phyloP scores from a whole-genome alignment of 2,888 invertebrate species.

The Zootermopsis nevadensis region DNA sequence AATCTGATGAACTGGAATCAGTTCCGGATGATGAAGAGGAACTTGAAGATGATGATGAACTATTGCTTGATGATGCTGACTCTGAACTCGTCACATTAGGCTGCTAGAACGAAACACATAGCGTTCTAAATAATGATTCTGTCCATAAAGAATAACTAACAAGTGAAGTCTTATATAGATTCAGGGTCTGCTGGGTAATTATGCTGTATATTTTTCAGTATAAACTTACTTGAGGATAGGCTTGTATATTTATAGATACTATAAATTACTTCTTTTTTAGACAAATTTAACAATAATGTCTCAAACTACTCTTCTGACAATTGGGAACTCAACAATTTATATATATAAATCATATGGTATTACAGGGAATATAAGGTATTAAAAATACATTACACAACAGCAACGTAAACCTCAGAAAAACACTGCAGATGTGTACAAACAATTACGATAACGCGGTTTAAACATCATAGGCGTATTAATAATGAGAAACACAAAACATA shows the following conservation, averaged over 20 bases:
- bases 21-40: conserved; percentile 59
- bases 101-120: conserved; percentile 46
- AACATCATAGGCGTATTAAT: not conserved
- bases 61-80: conserved; percentile 57
- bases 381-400: no score
- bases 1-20: conserved; percentile 58
- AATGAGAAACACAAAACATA: not conserved
- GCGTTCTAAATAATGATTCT: not conserved
- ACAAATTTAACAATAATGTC: no score
- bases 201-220: no score
- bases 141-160: not conserved
- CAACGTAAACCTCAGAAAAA: no score
- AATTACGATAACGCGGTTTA: not conserved
- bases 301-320: no score
- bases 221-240: not conserved
- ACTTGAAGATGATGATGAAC: conserved; percentile 60
- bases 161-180: not conserved
- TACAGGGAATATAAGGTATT: no score
- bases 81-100: conserved; percentile 56
- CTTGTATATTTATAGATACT: not conserved
- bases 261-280: no score
- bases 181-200: not conserved
- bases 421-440: not conserved
- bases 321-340: no score
- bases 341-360: no score